Conservation (phyloP, 2,113 vertebrate species). For the Cyprinodon tularosa region DNA sequence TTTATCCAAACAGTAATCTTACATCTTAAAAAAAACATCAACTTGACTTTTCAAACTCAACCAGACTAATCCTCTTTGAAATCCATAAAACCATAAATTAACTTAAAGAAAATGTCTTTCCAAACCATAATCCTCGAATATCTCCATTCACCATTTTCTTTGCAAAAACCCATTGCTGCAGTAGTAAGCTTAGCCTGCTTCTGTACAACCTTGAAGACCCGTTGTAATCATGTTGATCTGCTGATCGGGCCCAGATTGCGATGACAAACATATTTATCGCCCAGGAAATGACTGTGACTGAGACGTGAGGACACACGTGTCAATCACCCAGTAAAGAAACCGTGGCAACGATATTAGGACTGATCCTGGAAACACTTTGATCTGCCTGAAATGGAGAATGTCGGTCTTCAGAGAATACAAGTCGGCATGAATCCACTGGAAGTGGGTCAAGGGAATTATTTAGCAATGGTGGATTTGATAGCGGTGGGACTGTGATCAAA, state of each 20-base stretch:
- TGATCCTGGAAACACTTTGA: constrained; percentile 68
- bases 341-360: constrained; percentile 60
- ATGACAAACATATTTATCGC: constrained; percentile 96
- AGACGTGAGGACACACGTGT: constrained; percentile 59
- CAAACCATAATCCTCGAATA: background rate
- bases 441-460: constrained; percentile 72
- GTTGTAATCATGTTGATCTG: constrained; percentile 98
- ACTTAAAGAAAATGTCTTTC: constrained; percentile 45
- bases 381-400: constrained; percentile 58
- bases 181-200: constrained; percentile 45
- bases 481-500: constrained; percentile 63
- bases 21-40: background rate
- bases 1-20: background rate
- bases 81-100: constrained; percentile 66
- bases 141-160: constrained; percentile 14
- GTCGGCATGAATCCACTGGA: constrained; percentile 56
- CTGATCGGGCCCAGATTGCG: constrained; percentile 95
- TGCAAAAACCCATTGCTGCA: constrained; percentile 5
- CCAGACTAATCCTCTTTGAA: constrained; percentile 61
- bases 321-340: constrained; percentile 54
- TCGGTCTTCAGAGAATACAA: constrained; percentile 61
- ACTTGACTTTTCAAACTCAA: constrained; percentile 21
- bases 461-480: constrained; percentile 59
- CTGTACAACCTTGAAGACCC: constrained; percentile 93
- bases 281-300: constrained; percentile 78